phyloP scores from a whole-genome alignment of 1,140 invertebrate genomes.

The Cyclina sinensis region DNA sequence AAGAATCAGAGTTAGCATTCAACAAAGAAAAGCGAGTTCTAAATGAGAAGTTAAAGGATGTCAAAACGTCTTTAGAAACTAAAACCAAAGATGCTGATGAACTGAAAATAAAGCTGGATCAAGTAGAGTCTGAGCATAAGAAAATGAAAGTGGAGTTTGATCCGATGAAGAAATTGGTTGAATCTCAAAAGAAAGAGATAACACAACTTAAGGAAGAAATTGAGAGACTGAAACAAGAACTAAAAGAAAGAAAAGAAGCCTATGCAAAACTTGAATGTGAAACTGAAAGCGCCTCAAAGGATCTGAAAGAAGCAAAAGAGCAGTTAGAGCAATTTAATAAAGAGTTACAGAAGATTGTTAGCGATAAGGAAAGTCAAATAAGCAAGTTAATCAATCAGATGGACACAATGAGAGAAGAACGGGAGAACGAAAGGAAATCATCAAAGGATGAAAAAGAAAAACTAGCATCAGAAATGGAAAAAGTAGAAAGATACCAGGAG shows the following conservation, averaged over 20 bases:
- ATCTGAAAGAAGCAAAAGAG: slow-evolving; percentile 58
- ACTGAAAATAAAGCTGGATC: slow-evolving; percentile 70
- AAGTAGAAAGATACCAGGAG: slow-evolving; percentile 28
- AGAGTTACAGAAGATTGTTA: slow-evolving; percentile 60
- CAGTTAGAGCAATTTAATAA: slow-evolving; percentile 67
- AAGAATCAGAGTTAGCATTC: slow-evolving; percentile 57
- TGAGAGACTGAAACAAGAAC: slow-evolving; percentile 57
- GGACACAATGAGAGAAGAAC: slow-evolving; percentile 63
- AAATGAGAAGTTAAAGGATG: slow-evolving; percentile 52
- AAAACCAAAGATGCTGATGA: slow-evolving; percentile 48
- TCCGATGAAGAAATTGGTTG: slow-evolving; percentile 47
- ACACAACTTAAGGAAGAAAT: slow-evolving; percentile 61
- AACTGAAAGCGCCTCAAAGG: slow-evolving; percentile 45
- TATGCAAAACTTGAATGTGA: slow-evolving; percentile 51
- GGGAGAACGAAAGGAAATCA: slow-evolving; percentile 60
- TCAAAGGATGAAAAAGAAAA: slow-evolving; percentile 63
- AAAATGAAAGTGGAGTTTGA: slow-evolving; percentile 50
- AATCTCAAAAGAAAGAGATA: slow-evolving; percentile 64
- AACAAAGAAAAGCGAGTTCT: slow-evolving; percentile 50
- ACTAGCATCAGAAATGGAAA: slow-evolving; percentile 64
- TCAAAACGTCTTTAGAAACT: slow-evolving; percentile 41
- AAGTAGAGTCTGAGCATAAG: slow-evolving; percentile 72
- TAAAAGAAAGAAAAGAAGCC: slow-evolving; percentile 56
- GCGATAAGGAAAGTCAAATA: slow-evolving; percentile 64
- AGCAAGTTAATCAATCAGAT: slow-evolving; percentile 60